Base-by-base conservation (phyloP, 2,113 vertebrate species). In the Sinocyclocheilus anshuiensis region DNA sequence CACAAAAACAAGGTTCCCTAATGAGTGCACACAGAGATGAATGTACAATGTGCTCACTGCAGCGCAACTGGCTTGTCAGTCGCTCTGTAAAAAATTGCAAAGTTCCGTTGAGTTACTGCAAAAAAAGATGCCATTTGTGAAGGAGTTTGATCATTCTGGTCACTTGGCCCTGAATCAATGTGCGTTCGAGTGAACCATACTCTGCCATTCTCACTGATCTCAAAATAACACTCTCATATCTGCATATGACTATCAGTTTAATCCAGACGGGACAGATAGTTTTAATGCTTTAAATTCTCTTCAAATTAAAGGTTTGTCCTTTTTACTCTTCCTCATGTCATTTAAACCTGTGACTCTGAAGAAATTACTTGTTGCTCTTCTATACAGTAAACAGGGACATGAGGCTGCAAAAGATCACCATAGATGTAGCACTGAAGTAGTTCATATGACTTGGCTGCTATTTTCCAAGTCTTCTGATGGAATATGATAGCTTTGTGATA, bases 71-170 rank as follows among this genome's bases (percentile, higher is more conserved):
- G 61, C 69, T 63, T 74, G 7, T 81, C 26, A 61, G 39, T 11
- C 26, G 74, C 83, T 69, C 69, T 86, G 69, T 65, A 84, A 79
- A 87, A 85, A 85, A 91, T 89, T 91, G 92, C 89, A 90, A 88
- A 89, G 84, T 84, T 80, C 90, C 16, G 1, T 20, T 82, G 85
- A 78, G 88, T 63, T 83, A 89, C 90, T 76, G 77, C 78, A 45
- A 89, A 92, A 48, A 50, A 89, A 92, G 91, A 93, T 91, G 92
- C 91, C 91, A 53, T 92, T 85, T 86, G 86, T 89, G 90, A 81
- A 63, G 33, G 78, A 69, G 63, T 80, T 86, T 45, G 71, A 77
- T 39, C 61, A 91, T 89, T 91, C 89, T 86, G 87, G 84, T 89
- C 79, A 6, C 87, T 90, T 89, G 90, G 89, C 42, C 13, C 90